phyloP scores from a whole-genome alignment of 2,113 vertebrate species.

The Morphnarchus princeps region DNA sequence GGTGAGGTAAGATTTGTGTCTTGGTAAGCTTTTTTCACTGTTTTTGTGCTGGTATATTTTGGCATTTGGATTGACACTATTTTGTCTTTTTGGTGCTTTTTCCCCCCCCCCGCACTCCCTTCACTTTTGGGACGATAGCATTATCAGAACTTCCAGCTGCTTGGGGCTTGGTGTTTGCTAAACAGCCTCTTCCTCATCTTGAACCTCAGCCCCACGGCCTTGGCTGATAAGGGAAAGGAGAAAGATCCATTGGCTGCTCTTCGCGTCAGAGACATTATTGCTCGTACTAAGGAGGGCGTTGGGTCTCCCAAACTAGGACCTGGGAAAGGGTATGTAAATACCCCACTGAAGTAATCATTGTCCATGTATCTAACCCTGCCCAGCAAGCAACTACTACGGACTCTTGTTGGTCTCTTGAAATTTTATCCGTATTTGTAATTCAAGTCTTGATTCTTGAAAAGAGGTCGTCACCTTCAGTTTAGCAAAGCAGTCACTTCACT shows the following conservation, averaged over 20 bases:
- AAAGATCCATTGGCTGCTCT: conserved; percentile 96
- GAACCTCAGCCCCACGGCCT: conserved; percentile 92
- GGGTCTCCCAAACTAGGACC: conserved; percentile 96
- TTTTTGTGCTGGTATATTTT: not conserved
- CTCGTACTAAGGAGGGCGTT: conserved; percentile 92
- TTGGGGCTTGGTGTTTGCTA: conserved; percentile 96
- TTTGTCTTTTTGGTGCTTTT: not conserved
- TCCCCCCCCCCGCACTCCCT: too few relatives aligned
- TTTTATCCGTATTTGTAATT: not conserved
- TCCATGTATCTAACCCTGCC: not conserved
- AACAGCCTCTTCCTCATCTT: conserved; percentile 98
- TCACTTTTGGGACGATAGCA: conserved; percentile 73
- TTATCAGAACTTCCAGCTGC: conserved; percentile 98
- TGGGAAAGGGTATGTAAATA: conserved; percentile 87
- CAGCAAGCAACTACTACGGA: rapidly evolving
- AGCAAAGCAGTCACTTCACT: not conserved
- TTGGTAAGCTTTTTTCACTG: not conserved
- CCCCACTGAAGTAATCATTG: not conserved
- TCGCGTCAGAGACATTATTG: conserved; percentile 90
- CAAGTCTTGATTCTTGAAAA: not conserved
- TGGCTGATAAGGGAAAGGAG: conserved; percentile 98
- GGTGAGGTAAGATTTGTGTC: conserved; percentile 83
- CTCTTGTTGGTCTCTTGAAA: not conserved
- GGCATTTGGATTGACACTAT: not conserved
- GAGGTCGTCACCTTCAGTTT: not conserved